phyloP scores from a whole-genome alignment of 2,113 vertebrate species.

The Microcebus lehilahytsara region DNA sequence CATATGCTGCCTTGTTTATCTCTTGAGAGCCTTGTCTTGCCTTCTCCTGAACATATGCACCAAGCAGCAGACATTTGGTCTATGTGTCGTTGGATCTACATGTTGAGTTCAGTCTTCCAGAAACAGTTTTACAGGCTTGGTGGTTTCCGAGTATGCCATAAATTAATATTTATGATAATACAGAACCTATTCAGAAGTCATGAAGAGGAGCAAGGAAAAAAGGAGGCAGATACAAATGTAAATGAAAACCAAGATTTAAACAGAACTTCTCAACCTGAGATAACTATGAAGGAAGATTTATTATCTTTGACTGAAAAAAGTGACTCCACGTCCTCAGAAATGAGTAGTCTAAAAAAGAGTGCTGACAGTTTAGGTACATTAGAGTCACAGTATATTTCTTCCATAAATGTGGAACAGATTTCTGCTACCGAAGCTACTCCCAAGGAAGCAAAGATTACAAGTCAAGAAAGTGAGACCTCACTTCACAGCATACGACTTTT shows the following conservation, averaged over 20 bases:
- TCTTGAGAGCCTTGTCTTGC: slow-evolving; percentile 90
- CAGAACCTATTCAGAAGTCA: slow-evolving; percentile 85
- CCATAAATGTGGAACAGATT: neutral
- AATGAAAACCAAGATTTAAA: slow-evolving; percentile 55
- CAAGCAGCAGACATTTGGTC: slow-evolving; percentile 94
- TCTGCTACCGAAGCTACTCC: neutral
- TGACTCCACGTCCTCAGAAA: neutral
- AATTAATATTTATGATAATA: slow-evolving; percentile 92
- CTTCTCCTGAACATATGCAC: slow-evolving; percentile 89
- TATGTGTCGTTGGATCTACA: slow-evolving; percentile 91
- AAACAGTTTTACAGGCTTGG: slow-evolving; percentile 94
- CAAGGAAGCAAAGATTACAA: slow-evolving; percentile 75
- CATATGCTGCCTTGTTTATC: slow-evolving; percentile 88
- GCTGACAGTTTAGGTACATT: slow-evolving; percentile 17
- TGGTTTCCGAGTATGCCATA: slow-evolving; percentile 91
- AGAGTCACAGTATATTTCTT: slow-evolving; percentile 35
- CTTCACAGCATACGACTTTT: slow-evolving; percentile 92
- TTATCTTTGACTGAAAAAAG: slow-evolving; percentile 32
- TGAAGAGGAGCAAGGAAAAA: slow-evolving; percentile 71
- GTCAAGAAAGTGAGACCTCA: slow-evolving; percentile 86
- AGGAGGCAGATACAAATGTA: slow-evolving; percentile 48
- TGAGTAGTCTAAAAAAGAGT: neutral
- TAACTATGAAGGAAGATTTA: slow-evolving; percentile 48
- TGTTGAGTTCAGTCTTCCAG: slow-evolving; percentile 91
- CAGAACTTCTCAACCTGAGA: slow-evolving; percentile 40